Evolutionary conservation across 2,113 vertebrate species (phyloP), one percentile per base, ranked within the genome.

Genomic region (Dromaius novaehollandiae): DNA sequence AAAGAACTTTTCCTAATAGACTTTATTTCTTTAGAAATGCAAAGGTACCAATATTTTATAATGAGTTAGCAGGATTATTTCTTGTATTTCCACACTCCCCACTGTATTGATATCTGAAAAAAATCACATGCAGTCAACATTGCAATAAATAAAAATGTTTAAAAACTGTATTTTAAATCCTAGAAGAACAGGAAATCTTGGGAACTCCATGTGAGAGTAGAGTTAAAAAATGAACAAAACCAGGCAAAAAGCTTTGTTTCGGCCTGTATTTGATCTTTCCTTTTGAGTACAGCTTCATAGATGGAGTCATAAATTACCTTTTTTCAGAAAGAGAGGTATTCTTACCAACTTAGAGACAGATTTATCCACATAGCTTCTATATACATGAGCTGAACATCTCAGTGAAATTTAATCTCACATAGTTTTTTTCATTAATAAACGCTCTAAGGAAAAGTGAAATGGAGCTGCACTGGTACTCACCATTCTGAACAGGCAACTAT

Each of bases 21-120:
- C 90, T 97, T 96, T 84, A 58, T 96, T 97, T 97, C 66, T 89
- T 95, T 91, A 95, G 82, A 96, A 97, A 97, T 96, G 63, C 91
- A 96, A 98, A 97, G 86, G 96, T 91, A 90, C 89, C 53, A 88
- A 89, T 78, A 24, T 88, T 95, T 91, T 84, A 16, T 73, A 91
- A 96, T 80, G 74, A 50, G 69, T 92, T 32, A 74, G 50, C 82
- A 77, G 95, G 30, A 96, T 65, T 82, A 89, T 83, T 86, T 86
- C 89, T 95, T 95, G 68, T 80, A 50, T 92, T 94, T 86, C 74
- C 79, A 93, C 97, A 96, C 38, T 95, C 76, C 51, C 70, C 58
- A 91, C 64, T 82, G 32, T 66, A 63, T 84, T 40, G 40, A 74
- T 77, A 93, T 95, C 92, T 86, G 74, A 96, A 97, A 96, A 89